Base-by-base conservation (phyloP, 2,113 vertebrate species). In the Brevimyrus niger region DNA sequence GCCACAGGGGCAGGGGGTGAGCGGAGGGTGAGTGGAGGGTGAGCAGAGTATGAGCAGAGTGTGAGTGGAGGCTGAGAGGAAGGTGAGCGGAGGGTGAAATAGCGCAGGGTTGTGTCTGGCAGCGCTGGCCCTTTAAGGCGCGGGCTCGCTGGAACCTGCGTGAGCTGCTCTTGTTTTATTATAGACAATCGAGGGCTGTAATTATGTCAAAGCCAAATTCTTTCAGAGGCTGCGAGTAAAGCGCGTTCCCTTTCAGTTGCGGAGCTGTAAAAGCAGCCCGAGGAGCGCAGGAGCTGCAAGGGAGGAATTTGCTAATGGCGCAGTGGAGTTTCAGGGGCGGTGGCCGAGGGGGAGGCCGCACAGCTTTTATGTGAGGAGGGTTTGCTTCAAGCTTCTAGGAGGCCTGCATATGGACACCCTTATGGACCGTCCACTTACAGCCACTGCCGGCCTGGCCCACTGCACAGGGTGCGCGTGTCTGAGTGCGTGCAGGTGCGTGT, bases 221-320 rank as follows among this genome's bases (percentile, higher is more conserved):
- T 94, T 93, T 94, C 92, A 94, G 92, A 88, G 93, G 90, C 90
- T 84, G 47, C 31, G 38, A 89, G 80, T 84, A 42, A 53, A 85
- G 80, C 13, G 51, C n/a, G 51, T 83, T 85, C 80, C 76, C 76
- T 58, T 53, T 84, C 51, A 90, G 92, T 89, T 9, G 73, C 50
- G 65, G 91, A 53, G 92, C 93, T 93, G 93, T 93, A 94, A 94
- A 94, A 92, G 92, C 92, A 90, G 91, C 92, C 92, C 93, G 93
- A 92, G 87, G 91, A 94, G 93, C 92, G 91, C 92, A 94, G 94
- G 94, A 94, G 93, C 93, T 87, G 94, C 93, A 93, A 94, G 94
- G 94, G 27, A 94, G 95, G 95, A 96, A 96, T 96, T 96, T 93
- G 93, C 94, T 95, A 95, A 96, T 96, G 94, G 95, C 94, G 95